phyloP scores from a whole-genome alignment of 2,113 vertebrate genomes.

The Podarcis cretensis region DNA sequence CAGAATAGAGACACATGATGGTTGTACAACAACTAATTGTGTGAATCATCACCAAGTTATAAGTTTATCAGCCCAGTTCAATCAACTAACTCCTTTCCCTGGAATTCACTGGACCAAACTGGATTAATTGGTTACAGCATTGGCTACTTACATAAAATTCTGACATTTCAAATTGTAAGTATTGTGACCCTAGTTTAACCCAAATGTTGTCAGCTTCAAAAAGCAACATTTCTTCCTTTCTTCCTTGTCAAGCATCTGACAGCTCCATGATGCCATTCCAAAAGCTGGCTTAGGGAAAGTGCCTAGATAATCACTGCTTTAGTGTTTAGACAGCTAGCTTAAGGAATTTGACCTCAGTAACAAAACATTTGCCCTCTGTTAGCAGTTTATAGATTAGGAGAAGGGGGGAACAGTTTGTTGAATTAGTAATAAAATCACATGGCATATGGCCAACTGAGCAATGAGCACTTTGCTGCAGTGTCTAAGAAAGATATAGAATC shows the following conservation, averaged over 20 bases:
- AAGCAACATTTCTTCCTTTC: slow-evolving; percentile 18
- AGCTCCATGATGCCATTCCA: slow-evolving; percentile 35
- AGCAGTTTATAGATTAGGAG: slow-evolving; percentile 40
- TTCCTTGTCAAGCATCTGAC: slow-evolving; percentile 17
- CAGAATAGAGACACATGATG: neutral
- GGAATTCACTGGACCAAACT: neutral
- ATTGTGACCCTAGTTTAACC: neutral
- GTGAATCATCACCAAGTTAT: neutral
- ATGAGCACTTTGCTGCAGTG: slow-evolving; percentile 19
- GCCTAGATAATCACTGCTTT: slow-evolving; percentile 25
- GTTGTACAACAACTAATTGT: neutral
- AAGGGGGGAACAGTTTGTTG: slow-evolving; percentile 24
- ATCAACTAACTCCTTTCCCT: neutral
- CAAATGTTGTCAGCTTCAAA: neutral
- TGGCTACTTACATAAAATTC: neutral
- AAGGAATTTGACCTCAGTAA: slow-evolving; percentile 58
- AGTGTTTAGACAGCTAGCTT: slow-evolving; percentile 36
- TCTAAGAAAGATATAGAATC: slow-evolving; percentile 31
- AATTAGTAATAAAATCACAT: slow-evolving; percentile 46
- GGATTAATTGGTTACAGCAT: neutral
- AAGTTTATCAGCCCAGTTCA: neutral
- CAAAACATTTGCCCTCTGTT: slow-evolving; percentile 50
- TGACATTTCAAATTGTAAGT: slow-evolving; percentile 11
- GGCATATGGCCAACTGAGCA: slow-evolving; percentile 21
- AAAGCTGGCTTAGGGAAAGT: slow-evolving; percentile 13